A percentile compares a stretch with the other conserved stretches of the same genome.
Evolutionary conservation across 2,888 invertebrate genomes (phyloP).

Genomic region (Spodoptera picta): DNA sequence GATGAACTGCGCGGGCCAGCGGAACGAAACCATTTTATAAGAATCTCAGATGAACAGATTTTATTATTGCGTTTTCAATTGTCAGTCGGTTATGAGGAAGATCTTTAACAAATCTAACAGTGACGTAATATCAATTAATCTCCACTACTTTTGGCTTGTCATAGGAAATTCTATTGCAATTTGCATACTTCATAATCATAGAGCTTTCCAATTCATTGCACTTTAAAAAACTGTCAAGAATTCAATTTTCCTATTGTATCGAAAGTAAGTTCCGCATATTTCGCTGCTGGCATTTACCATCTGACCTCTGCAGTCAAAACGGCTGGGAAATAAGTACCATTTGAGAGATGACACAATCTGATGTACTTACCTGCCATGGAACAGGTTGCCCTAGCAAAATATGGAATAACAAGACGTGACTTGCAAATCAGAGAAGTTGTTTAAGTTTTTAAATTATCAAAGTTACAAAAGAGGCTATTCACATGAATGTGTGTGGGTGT

Average conservation of each 20-base stretch:
- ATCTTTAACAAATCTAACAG: conserved; percentile 26
- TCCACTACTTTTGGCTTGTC: conserved; percentile 10
- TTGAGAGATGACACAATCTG: conserved; percentile 73
- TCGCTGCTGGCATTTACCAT: conserved; percentile 70
- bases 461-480: conserved; percentile 2
- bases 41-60: conserved; percentile 39
- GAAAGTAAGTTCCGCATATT: conserved; percentile 67
- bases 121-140: conserved; percentile 38
- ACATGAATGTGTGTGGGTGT: neutral
- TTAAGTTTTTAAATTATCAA: neutral
- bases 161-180: conserved; percentile 3
- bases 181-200: neutral
- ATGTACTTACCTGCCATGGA: conserved; percentile 34
- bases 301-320: conserved; percentile 69
- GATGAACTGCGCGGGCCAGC: conserved; percentile 33
- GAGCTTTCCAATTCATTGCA: conserved; percentile 12
- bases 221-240: conserved; percentile 38
- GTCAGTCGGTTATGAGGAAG: conserved; percentile 33
- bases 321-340: conserved; percentile 76
- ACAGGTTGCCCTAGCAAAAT: conserved; percentile 26
- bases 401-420: conserved; percentile 11
- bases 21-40: conserved; percentile 49
- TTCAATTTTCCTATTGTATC: conserved; percentile 44
- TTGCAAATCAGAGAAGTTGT: neutral
- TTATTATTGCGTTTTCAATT: conserved; percentile 52